Evolutionary conservation across 2,797 vertebrate genomes (phyloP).

Genomic region (Amphiprion clarkii): DNA sequence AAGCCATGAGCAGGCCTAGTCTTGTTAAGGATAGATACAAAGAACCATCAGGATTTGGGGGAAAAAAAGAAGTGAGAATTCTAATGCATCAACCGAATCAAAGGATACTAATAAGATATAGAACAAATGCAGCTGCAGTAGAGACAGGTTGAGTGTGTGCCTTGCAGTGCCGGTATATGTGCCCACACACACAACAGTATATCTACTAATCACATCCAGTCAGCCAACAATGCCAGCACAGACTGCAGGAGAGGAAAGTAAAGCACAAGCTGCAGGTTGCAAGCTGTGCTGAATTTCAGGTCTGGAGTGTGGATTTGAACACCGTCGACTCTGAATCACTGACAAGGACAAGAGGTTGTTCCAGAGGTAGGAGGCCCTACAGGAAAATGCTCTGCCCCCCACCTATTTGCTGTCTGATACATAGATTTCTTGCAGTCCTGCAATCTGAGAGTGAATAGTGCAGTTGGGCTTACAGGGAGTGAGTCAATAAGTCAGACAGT

Average conservation of each 20-base stretch:
- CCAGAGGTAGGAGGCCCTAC: slow-evolving; percentile 40
- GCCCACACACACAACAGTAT: slow-evolving; percentile 39
- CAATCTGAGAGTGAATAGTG: slow-evolving; percentile 51
- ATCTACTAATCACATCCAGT: slow-evolving; percentile 65
- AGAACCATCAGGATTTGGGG: not conserved
- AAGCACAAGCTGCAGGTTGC: slow-evolving; percentile 53
- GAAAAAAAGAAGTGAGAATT: not conserved
- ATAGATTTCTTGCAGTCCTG: slow-evolving; percentile 65
- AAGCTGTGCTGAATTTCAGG: slow-evolving; percentile 66
- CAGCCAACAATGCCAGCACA: slow-evolving; percentile 58
- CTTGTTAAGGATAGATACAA: not conserved
- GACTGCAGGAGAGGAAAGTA: slow-evolving; percentile 53
- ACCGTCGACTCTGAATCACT: slow-evolving; percentile 61
- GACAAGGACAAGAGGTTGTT: slow-evolving; percentile 62
- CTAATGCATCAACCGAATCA: not conserved
- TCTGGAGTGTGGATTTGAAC: slow-evolving; percentile 61
- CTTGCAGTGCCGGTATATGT: slow-evolving; percentile 40
- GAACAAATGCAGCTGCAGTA: slow-evolving; percentile 21
- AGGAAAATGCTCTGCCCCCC: slow-evolving; percentile 35
- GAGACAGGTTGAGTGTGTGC: slow-evolving; percentile 22
- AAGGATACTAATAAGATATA: slow-evolving; percentile 18
- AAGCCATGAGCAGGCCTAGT: not conserved
- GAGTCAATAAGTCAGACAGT: slow-evolving; percentile 62
- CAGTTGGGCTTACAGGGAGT: slow-evolving; percentile 31
- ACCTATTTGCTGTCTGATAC: slow-evolving; percentile 50